Evolutionary conservation across 2,113 vertebrate species (phyloP).

Genomic region (Fukomys damarensis): DNA sequence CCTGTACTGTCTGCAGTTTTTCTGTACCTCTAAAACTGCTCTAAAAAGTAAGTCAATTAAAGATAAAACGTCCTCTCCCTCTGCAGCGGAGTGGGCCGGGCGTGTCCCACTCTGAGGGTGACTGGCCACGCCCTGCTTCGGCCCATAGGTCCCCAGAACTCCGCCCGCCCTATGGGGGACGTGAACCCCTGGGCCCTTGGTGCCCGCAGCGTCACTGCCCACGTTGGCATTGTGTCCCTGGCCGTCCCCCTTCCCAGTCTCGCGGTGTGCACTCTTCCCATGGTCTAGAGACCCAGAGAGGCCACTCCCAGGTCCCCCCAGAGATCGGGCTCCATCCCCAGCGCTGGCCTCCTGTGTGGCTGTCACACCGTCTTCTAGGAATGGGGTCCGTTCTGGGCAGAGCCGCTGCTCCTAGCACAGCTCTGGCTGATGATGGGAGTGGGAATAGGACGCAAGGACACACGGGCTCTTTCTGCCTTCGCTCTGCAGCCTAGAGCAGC

Average conservation of each 20-base stretch:
- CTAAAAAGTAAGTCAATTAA: not conserved
- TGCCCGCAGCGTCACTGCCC: not conserved
- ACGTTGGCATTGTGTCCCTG: not conserved
- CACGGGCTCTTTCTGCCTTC: not conserved
- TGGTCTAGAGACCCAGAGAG: not conserved
- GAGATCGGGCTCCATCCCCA: not conserved
- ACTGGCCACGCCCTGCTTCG: not conserved
- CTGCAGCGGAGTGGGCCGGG: not conserved
- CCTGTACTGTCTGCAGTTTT: not conserved
- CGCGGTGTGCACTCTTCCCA: not conserved
- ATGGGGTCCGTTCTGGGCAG: not conserved
- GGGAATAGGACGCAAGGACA: not conserved
- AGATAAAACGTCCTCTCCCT: not conserved
- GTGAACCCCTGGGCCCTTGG: not conserved
- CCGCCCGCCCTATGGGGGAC: not conserved
- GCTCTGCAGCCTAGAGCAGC: too few species aligned
- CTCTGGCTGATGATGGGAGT: not conserved
- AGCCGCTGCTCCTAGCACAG: not conserved
- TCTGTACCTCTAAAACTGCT: not conserved
- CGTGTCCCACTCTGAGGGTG: rapidly evolving
- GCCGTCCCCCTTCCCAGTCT: not conserved
- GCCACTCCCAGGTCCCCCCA: not conserved
- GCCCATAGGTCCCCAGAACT: too few species aligned
- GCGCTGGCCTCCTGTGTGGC: not conserved
- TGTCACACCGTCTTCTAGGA: not conserved